Base-by-base conservation (phyloP, 1,140 invertebrate species). In the Monomorium pharaonis region DNA sequence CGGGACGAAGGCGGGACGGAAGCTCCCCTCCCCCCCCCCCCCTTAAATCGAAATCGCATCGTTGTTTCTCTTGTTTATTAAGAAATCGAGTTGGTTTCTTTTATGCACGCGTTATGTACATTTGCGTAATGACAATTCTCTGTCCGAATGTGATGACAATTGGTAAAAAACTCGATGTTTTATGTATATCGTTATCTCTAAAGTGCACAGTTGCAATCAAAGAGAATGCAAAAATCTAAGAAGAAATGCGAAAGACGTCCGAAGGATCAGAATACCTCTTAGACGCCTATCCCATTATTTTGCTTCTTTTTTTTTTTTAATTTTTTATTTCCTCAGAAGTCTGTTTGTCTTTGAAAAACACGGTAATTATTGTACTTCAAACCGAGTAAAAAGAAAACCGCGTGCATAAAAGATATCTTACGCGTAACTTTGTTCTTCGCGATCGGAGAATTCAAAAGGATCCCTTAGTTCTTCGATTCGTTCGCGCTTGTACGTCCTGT, bases 401-500 rank as follows among this genome's bases (percentile, higher is more conserved):
- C n/a, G 24, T 30, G 42, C n/a, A 21, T 62, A 51, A 63, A 67
- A 84, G 63, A 58, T 47, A 49, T 3, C 58, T 49, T 44, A 65
- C 0, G 14, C 16, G 14, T 49, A 33, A 76, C 5, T 60, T 76
- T 44, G 74, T 62, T 76, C 37, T 44, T 62, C 6, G 16, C 18
- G 56, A n/a, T 62, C 44, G n/a, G 49, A n/a, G 78, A 70, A 44
- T 44, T 58, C 12, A 24, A 69, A 81, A 44, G 37, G 21, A 69
- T 44, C 30, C 60, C 65, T 78, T 37, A 49, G n/a, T 58, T 49
- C n/a, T 47, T 58, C 10, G 16, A 7, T 42, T 21, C 76, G 47
- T 33, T 87, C 62, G 51, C 49, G 47, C 27, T 21, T 37, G 47
- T 44, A 67, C 67, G n/a, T 90, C 88, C 86, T 54, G 76, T 44